Conservation (phyloP, 2,888 invertebrate genomes). For the Argyra leucocephala region DNA sequence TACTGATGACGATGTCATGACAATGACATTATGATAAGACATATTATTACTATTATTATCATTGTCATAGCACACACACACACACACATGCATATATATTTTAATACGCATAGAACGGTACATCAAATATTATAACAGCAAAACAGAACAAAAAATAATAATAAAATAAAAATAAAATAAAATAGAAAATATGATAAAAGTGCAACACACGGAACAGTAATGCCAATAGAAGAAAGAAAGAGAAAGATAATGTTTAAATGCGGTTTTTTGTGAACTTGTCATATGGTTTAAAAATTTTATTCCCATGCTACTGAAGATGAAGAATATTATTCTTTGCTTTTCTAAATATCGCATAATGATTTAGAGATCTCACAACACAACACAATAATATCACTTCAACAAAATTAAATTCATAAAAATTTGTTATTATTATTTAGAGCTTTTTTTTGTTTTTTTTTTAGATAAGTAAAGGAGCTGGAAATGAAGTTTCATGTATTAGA, state of each 20-base stretch:
- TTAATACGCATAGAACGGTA: not conserved
- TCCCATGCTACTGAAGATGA: not conserved
- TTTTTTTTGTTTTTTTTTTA: no score
- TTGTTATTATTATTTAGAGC: no score
- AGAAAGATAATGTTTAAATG: not conserved
- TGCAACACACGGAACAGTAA: no score
- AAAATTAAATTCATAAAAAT: no score
- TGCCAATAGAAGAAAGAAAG: not conserved
- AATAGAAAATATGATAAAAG: no score
- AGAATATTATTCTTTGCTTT: not conserved
- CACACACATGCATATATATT: not conserved
- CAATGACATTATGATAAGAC: slow-evolving; percentile 3
- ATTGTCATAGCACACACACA: not conserved
- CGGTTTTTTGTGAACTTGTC: slow-evolving; percentile 6
- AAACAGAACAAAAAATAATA: not conserved
- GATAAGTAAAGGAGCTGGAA: no score
- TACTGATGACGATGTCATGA: not conserved
- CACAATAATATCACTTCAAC: no score
- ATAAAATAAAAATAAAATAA: not conserved
- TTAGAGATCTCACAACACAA: no score
- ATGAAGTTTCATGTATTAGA: no score
- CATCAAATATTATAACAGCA: not conserved
- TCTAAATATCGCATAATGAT: no score
- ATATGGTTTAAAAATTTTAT: not conserved
- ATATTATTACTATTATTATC: not conserved